Evolutionary conservation across 2,113 vertebrate species (phyloP).

Genomic region (Chionodraco myersi): DNA sequence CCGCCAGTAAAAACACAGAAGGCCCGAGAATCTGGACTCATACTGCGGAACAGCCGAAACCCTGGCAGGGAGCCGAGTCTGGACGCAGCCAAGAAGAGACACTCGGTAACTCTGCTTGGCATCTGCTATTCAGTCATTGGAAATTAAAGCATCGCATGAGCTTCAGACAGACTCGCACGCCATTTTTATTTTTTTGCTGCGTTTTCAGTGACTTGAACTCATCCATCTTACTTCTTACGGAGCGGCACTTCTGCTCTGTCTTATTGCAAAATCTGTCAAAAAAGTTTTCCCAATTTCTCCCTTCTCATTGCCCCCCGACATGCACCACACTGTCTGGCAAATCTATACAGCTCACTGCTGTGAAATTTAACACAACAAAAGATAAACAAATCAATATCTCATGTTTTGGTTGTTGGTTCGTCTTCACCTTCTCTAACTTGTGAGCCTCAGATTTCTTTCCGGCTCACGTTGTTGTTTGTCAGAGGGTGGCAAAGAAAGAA

Average conservation of each 20-base stretch:
- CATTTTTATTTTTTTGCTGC: conserved; percentile 58
- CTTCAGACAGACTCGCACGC: conserved; percentile 79
- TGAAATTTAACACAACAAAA: conserved; percentile 5
- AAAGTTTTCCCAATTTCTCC: conserved; percentile 45
- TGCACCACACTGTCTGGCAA: conserved; percentile 57
- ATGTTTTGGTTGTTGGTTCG: conserved; percentile 58
- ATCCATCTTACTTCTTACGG: conserved; percentile 73
- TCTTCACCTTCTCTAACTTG: conserved; percentile 43
- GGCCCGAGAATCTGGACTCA: conserved; percentile 83
- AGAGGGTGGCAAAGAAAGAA: conserved; percentile 51
- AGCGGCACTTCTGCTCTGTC: conserved; percentile 57
- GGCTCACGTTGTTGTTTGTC: conserved; percentile 36
- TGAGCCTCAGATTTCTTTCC: conserved; percentile 63
- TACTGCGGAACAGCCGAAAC: conserved; percentile 83
- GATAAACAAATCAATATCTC: conserved; percentile 19
- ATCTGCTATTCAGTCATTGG: conserved; percentile 81
- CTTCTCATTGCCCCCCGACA: conserved; percentile 47
- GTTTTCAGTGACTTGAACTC: conserved; percentile 76
- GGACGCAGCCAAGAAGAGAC: conserved; percentile 81
- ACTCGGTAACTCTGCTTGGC: conserved; percentile 84
- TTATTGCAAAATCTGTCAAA: conserved; percentile 52
- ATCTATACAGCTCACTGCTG: conserved; percentile 66
- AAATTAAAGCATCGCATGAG: conserved; percentile 84
- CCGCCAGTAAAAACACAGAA: conserved; percentile 86
- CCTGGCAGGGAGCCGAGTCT: conserved; percentile 75